Base-by-base conservation (phyloP, 2,113 vertebrate species). In the Antechinus stuartii region DNA sequence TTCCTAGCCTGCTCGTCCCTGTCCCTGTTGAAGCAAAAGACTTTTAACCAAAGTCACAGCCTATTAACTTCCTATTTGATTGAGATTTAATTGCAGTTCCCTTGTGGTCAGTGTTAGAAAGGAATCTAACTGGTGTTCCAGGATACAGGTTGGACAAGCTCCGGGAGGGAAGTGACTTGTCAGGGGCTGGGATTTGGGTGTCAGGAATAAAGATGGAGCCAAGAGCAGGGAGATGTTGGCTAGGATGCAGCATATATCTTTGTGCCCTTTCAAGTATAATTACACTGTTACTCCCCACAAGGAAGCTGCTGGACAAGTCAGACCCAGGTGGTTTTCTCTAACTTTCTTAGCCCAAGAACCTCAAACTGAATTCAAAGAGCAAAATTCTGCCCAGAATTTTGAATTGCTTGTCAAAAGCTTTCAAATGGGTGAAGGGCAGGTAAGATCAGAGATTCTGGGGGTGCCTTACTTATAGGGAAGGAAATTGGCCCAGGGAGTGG, bases 231-330 rank as follows among this genome's bases (percentile, higher is more conserved):
- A 35, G 68, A n/a, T 42, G 16, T 0, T 42, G 35, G 54, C 27
- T n/a, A 6, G 68, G 54, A 35, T 42, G 42, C 27, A 90, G n/a
- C 49, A 14, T 30, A 84, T 90, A 57, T 90, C 47, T 52, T 2
- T 22, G 92, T 93, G 24, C 50, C 22, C 46, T 92, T 95, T 92
- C n/a, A 93, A 46, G 90, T 89, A 91, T 14, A 25, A 26, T 50
- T 89, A 68, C 91, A 57, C 52, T 54, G 84, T 54, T 93, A 91
- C n/a, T 53, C 30, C 89, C 91, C 90, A 25, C 54, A 84, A 89
- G 54, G 26, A 84, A 91, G 93, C 76, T 56, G 54, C 89, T 46
- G 93, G 90, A 54, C 90, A 97, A 93, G n/a, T 91, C 49, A 90
- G 8, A 42, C 35, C 68, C 35, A 97, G 47, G 46, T 30, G 91